These are phyloP conservation scores for Ephestia elutella DNA, from an alignment of 1,140 invertebrate genomes.

Conservation along the genomic window DNA sequence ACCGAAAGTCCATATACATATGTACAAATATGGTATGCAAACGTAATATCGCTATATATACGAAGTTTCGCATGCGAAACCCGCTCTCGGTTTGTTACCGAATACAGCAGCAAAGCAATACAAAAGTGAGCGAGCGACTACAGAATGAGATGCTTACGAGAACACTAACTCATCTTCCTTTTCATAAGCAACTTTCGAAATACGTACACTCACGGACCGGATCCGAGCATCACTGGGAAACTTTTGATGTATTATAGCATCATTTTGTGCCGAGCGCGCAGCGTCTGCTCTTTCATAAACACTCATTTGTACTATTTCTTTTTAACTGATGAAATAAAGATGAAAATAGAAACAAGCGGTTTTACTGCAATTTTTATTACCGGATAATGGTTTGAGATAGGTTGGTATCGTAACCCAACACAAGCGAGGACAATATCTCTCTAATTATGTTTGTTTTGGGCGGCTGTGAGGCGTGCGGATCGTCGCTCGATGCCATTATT, in stretches of 20 bases:
- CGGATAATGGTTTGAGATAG: neutral
- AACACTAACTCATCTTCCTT: constrained; percentile 26
- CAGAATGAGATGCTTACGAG: constrained; percentile 18
- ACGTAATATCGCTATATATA: neutral
- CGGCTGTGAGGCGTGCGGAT: constrained; percentile 29
- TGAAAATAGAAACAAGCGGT: neutral
- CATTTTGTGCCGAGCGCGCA: constrained; percentile 17
- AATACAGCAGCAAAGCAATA: neutral
- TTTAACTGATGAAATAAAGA: neutral
- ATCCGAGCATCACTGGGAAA: constrained; percentile 20
- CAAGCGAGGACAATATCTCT: constrained; percentile 27
- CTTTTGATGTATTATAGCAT: constrained; percentile 32
- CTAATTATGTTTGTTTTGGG: constrained; percentile 46
- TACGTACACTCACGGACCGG: constrained; percentile 23
- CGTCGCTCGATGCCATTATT: constrained; percentile 38
- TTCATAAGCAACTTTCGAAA: constrained; percentile 30
- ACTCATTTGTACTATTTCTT: neutral
- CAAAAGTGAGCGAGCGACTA: constrained; percentile 17
- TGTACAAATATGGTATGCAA: neutral
- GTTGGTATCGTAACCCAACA: constrained; percentile 10
- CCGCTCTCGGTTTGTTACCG: neutral
- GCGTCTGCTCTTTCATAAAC: constrained; percentile 1
- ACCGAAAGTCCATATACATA: constrained; percentile 4
- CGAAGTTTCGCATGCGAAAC: neutral
- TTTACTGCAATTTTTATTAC: constrained; percentile 4